Conservation (phyloP, 2,797 vertebrate genomes). For the Dendrocincla fuliginosa region DNA sequence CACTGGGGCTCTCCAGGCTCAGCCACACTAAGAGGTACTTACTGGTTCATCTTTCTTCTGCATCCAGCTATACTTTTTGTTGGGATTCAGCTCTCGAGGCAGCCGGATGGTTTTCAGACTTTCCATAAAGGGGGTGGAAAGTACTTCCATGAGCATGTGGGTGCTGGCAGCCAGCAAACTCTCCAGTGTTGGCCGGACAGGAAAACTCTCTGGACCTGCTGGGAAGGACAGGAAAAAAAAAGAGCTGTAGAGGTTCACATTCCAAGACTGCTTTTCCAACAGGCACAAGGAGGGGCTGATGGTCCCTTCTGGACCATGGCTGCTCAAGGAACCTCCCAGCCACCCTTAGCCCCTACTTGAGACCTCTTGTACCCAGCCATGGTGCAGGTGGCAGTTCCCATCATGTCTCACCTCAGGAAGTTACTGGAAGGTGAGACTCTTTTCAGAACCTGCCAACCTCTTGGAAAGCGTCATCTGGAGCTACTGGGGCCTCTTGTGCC, state of each 20-base stretch:
- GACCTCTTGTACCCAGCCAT: neutral
- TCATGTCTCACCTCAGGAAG: constrained; percentile 29
- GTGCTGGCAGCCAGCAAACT: constrained; percentile 90
- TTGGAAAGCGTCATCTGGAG: constrained; percentile 51
- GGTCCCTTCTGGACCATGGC: neutral
- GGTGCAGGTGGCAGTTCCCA: constrained; percentile 16
- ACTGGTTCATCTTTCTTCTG: constrained; percentile 94
- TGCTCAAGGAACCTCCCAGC: neutral
- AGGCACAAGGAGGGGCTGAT: neutral
- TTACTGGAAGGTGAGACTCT: constrained; percentile 60
- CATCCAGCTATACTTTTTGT: constrained; percentile 99
- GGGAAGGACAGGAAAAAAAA: neutral
- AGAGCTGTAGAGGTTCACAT: neutral
- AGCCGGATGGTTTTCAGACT: constrained; percentile 86
- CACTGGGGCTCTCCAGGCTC: neutral
- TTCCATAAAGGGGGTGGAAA: constrained; percentile 82
- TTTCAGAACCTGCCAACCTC: constrained; percentile 56
- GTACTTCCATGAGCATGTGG: constrained; percentile 92
- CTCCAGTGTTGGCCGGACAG: constrained; percentile 83
- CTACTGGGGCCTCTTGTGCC: constrained; percentile 37
- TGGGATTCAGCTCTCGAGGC: constrained; percentile 88
- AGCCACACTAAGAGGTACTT: constrained; percentile 54
- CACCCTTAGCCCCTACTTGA: neutral
- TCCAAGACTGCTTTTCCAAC: neutral
- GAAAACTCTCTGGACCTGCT: constrained; percentile 66